Evolutionary conservation across 2,113 vertebrate species (phyloP).

Genomic region (Muntiacus muntjak): DNA sequence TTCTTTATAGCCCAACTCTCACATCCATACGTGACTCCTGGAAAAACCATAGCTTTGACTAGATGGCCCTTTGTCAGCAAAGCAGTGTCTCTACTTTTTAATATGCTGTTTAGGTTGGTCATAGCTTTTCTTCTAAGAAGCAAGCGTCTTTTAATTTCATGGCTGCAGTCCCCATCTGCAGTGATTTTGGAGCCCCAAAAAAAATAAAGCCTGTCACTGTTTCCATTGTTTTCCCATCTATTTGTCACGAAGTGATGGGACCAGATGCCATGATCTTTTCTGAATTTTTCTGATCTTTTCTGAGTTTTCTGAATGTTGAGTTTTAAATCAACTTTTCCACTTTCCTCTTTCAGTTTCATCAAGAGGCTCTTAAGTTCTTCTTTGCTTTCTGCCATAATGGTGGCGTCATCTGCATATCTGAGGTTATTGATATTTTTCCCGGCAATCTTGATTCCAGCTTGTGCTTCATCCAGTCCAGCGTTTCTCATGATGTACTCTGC

Average conservation of each 20-base stretch:
- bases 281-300: too few species aligned
- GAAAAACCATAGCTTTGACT: not conserved
- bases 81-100: not conserved
- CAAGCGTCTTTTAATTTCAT: not conserved
- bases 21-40: not conserved
- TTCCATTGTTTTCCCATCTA: not conserved
- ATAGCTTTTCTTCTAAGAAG: not conserved
- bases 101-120: not conserved
- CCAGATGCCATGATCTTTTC: not conserved
- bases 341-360: not conserved
- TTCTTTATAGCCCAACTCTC: not conserved
- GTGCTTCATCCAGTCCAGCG: not conserved
- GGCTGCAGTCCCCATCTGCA: not conserved
- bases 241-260: not conserved
- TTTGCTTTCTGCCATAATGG: not conserved
- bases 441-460: not conserved
- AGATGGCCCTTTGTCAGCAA: not conserved
- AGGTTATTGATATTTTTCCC: not conserved
- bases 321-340: not conserved
- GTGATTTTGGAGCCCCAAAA: rapidly evolving
- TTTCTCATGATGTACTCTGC: not conserved
- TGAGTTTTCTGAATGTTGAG: not conserved
- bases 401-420: not conserved
- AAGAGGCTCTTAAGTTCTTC: not conserved
- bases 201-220: not conserved